These are phyloP conservation scores for Vanacampus margaritifer DNA, from an alignment of 2,113 vertebrate species.

Conservation along the genomic window DNA sequence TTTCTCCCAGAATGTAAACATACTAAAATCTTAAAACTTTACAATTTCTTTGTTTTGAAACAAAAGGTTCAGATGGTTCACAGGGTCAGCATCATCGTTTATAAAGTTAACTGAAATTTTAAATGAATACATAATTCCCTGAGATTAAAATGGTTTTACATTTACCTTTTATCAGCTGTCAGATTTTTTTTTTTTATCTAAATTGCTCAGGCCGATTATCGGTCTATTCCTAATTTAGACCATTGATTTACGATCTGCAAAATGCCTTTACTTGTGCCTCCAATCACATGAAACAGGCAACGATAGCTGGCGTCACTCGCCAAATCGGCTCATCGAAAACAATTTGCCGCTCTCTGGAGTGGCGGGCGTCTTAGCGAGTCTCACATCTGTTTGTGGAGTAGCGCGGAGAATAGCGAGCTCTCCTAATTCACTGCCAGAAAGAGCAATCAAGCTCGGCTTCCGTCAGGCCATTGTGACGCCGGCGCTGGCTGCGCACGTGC, in stretches of 20 bases:
- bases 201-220: too few species aligned
- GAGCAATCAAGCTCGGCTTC: constrained; percentile 63
- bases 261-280: not conserved
- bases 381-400: constrained; percentile 64
- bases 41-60: too few species aligned
- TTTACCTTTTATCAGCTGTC: too few species aligned
- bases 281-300: constrained; percentile 2
- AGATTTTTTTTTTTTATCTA: too few species aligned
- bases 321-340: constrained; percentile 31
- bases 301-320: not conserved
- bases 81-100: too few species aligned
- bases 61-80: too few species aligned
- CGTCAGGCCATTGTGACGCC: constrained; percentile 47
- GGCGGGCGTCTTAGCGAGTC: constrained; percentile 39
- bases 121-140: too few species aligned
- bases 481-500: constrained; percentile 38
- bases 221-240: too few species aligned
- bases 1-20: too few species aligned
- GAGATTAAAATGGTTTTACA: too few species aligned
- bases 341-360: constrained; percentile 26
- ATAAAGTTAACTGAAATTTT: too few species aligned
- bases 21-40: too few species aligned
- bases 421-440: constrained; percentile 56
- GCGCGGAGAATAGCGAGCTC: constrained; percentile 37
- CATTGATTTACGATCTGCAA: not conserved